Base-by-base conservation (phyloP, 2,888 invertebrate genomes). In the Cheilosia pagana region DNA sequence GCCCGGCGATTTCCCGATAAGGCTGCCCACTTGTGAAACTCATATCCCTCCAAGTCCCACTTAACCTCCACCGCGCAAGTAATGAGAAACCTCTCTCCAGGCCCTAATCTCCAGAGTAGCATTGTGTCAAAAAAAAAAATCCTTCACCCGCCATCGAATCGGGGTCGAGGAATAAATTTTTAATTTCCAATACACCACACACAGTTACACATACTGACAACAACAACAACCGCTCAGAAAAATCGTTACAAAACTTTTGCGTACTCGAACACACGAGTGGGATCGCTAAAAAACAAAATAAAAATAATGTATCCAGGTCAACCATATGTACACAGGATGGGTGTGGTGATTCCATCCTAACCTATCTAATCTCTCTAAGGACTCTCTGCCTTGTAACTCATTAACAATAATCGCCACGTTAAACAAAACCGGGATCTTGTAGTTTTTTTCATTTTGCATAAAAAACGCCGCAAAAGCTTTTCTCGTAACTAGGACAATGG, bases 401-500 rank as follows among this genome's bases (percentile, higher is more conserved):
- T 85, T 85, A 85, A 85, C 81, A 81, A 85, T 85, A 81, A 85
- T 85, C 85, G 85, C 81, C 70, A 76, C 81, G 81, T 81, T 81
- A 85, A 81, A 85, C 85, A 79, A 85, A 81, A 65, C 81, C 41
- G 55, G 60, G 60, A 85, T 70, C 52, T 68, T 57, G 50, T 43
- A n/a, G n/a, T 28, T 59, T 52, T 62, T 48, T 62, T 55, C 63
- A 19, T 55, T 77, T 21, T 25, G 45, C 52, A 52, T 16, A 62
- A 39, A 50, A 74, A 67, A 21, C 55, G 65, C 79, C 74, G 75
- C 65, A 70, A 75, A 79, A 67, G 70, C 70, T 75, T 78, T 74
- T 76, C n/a, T 74, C 3, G 55, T 67, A 88, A 88, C 87, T 88
- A 86, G 89, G 89, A 88, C 89, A 89, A 88, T 88, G 88, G 88